Conservation (phyloP, 1,140 invertebrate species). For the Octopus bimaculoides region DNA sequence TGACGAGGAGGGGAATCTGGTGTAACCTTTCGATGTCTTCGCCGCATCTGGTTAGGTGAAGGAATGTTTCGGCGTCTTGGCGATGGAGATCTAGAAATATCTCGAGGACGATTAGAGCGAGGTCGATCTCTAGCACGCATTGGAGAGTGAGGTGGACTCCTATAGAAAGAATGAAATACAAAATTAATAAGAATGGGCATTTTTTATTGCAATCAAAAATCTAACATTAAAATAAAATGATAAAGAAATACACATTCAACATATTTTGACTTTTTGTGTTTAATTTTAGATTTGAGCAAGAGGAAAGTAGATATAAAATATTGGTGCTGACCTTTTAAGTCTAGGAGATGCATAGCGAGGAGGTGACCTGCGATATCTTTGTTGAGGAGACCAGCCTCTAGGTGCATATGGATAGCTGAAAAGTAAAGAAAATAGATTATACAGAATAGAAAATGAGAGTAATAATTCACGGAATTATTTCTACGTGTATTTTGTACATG, state of each 20-base stretch:
- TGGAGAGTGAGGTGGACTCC: conserved; percentile 3
- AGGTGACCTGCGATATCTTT: neutral
- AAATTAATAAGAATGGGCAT: neutral
- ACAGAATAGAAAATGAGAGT: too few relatives aligned
- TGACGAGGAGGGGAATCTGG: conserved; percentile 6
- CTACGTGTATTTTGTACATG: too few relatives aligned
- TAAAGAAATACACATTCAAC: too few relatives aligned
- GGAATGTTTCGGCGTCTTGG: conserved; percentile 1
- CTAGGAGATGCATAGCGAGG: conserved; percentile 3
- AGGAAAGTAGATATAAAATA: neutral
- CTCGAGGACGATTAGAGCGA: neutral
- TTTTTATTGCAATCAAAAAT: too few relatives aligned
- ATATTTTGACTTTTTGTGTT: too few relatives aligned
- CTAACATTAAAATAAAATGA: too few relatives aligned
- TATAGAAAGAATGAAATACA: neutral
- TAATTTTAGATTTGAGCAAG: too few relatives aligned
- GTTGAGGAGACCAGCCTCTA: neutral
- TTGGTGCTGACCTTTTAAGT: neutral
- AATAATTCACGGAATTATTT: too few relatives aligned
- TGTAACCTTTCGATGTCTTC: neutral
- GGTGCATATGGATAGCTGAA: neutral
- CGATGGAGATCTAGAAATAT: neutral
- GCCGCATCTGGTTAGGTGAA: neutral
- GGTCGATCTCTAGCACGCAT: neutral
- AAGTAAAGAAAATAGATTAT: too few relatives aligned